Evolutionary conservation across 2,888 invertebrate species (phyloP).

Genomic region (Melangyna quadrimaculata): DNA sequence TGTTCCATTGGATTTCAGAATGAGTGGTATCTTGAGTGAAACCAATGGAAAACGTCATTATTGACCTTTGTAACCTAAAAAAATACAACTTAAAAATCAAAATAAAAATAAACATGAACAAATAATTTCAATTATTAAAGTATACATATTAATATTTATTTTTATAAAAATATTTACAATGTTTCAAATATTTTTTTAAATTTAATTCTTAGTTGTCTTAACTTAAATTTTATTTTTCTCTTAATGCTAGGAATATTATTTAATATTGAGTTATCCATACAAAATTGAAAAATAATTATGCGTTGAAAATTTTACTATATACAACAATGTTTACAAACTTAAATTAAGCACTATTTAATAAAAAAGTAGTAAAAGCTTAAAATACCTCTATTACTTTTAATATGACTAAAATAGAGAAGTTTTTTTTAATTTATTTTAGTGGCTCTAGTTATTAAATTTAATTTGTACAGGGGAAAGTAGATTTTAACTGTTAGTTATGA

Average conservation of each 20-base stretch:
- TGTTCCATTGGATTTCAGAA: too few species aligned
- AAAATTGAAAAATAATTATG: background rate
- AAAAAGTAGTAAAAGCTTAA: background rate
- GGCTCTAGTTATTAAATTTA: background rate
- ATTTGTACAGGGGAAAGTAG: too few species aligned
- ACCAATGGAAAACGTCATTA: too few species aligned
- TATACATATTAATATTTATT: too few species aligned
- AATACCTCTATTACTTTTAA: background rate
- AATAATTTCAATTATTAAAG: background rate
- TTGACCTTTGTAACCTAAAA: too few species aligned
- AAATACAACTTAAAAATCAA: background rate
- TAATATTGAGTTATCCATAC: background rate
- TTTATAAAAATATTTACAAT: background rate
- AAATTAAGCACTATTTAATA: background rate
- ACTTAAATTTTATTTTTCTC: background rate
- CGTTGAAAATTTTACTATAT: slow-evolving; percentile 16
- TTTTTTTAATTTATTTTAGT: background rate
- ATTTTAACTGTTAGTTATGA: too few species aligned
- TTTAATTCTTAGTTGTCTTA: background rate
- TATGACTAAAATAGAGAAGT: background rate
- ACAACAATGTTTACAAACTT: slow-evolving; percentile 8
- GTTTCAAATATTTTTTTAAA: background rate
- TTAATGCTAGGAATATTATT: background rate
- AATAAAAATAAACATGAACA: too few species aligned
- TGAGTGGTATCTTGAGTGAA: too few species aligned